phyloP scores from a whole-genome alignment of 2,888 invertebrate genomes.

The Trissolcus brochymenae region DNA sequence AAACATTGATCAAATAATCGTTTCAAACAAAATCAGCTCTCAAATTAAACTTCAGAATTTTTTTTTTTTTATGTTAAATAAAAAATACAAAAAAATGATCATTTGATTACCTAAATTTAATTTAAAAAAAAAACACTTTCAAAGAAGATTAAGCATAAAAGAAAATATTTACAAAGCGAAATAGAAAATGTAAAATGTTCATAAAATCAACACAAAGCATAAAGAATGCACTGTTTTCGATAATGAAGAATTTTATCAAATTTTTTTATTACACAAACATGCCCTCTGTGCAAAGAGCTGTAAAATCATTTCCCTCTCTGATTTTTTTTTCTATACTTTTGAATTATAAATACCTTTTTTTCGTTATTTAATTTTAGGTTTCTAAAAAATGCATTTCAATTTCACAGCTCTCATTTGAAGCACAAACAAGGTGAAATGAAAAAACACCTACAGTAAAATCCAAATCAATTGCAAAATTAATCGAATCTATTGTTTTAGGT shows the following conservation, averaged over 20 bases:
- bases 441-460: conserved; percentile 14
- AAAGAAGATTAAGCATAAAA: background rate
- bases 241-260: background rate
- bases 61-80: background rate
- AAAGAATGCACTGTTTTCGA: background rate
- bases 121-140: background rate
- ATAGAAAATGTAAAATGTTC: background rate
- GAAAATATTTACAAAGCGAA: background rate
- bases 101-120: background rate
- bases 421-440: conserved; percentile 19
- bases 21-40: no score
- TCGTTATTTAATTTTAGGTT: background rate
- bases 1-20: no score
- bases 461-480: conserved; percentile 10
- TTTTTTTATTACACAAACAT: background rate
- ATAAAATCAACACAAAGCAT: background rate
- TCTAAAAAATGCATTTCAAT: conserved; percentile 2
- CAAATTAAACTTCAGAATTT: background rate
- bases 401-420: conserved; percentile 27
- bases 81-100: background rate
- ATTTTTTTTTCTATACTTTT: no score
- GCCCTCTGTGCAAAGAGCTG: no score
- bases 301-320: no score
- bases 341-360: background rate
- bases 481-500: conserved; percentile 19